These are phyloP conservation scores for Pinna nobilis DNA, from an alignment of 1,140 invertebrate genomes.

Conservation along the genomic window DNA sequence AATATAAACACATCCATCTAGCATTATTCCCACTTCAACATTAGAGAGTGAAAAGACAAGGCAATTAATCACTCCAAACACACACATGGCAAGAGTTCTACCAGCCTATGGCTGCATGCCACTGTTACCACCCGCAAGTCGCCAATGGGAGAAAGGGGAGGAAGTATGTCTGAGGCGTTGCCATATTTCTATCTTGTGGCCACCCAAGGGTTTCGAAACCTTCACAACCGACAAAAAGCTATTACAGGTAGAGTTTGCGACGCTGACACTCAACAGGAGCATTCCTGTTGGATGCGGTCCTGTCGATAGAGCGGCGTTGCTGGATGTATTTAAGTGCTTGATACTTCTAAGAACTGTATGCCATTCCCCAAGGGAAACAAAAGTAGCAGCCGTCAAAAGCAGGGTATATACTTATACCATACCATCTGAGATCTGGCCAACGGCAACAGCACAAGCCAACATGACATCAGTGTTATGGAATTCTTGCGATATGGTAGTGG, in stretches of 20 bases:
- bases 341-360: background rate
- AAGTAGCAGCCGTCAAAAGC: background rate
- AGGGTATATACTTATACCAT: background rate
- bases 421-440: background rate
- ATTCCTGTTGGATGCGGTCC: background rate
- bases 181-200: background rate
- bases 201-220: background rate
- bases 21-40: too few relatives aligned
- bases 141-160: background rate
- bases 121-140: background rate
- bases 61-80: too few relatives aligned
- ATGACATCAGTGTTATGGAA: background rate
- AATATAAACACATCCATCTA: too few relatives aligned
- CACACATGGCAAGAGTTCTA: background rate
- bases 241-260: background rate
- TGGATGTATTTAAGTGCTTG: background rate
- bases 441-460: background rate
- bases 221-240: background rate
- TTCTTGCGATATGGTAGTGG: background rate
- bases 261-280: background rate
- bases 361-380: background rate
- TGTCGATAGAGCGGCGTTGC: background rate
- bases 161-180: background rate
- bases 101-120: constrained; percentile 1
- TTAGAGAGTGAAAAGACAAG: too few relatives aligned